These are phyloP conservation scores for Erebia epiphron DNA, from an alignment of 2,888 invertebrate species.

Conservation along the genomic window DNA sequence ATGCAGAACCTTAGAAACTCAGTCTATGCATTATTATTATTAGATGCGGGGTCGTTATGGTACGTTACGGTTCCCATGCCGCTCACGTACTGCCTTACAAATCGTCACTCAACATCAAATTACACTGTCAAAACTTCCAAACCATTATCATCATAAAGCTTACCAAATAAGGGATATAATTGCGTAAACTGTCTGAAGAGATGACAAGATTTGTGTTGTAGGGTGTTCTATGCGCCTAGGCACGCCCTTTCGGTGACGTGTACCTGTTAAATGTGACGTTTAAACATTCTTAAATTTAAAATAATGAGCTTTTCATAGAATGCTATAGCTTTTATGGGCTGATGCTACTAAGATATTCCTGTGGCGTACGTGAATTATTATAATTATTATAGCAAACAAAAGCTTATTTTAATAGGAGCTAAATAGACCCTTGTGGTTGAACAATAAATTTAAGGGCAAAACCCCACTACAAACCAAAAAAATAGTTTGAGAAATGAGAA, in stretches of 20 bases:
- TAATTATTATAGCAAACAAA: slow-evolving; percentile 22
- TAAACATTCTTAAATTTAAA: slow-evolving; percentile 73
- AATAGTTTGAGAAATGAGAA: too few species aligned
- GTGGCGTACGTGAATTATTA: slow-evolving; percentile 29
- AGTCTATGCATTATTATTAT: neutral
- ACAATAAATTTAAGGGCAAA: too few species aligned
- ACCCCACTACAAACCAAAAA: too few species aligned
- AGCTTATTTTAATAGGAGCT: neutral
- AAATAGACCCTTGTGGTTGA: neutral
- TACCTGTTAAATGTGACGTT: slow-evolving; percentile 68
- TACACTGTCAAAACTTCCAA: slow-evolving; percentile 42
- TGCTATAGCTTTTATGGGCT: slow-evolving; percentile 60
- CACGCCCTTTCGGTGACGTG: slow-evolving; percentile 58
- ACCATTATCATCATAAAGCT: slow-evolving; percentile 42
- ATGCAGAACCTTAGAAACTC: neutral
- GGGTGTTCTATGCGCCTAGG: slow-evolving; percentile 43
- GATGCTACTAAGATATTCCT: slow-evolving; percentile 53
- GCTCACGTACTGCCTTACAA: slow-evolving; percentile 64
- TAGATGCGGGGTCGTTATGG: slow-evolving; percentile 63
- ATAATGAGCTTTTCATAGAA: slow-evolving; percentile 75
- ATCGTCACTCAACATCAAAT: slow-evolving; percentile 40
- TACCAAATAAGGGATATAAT: slow-evolving; percentile 44
- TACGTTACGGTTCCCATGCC: slow-evolving; percentile 68
- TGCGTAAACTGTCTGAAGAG: slow-evolving; percentile 32
- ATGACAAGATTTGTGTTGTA: slow-evolving; percentile 32